Percentiles rank a stretch among this genome's conserved stretches.
Evolutionary conservation across 2,113 vertebrate species (phyloP).

Genomic region (Dunckerocampus dactyliophorus): DNA sequence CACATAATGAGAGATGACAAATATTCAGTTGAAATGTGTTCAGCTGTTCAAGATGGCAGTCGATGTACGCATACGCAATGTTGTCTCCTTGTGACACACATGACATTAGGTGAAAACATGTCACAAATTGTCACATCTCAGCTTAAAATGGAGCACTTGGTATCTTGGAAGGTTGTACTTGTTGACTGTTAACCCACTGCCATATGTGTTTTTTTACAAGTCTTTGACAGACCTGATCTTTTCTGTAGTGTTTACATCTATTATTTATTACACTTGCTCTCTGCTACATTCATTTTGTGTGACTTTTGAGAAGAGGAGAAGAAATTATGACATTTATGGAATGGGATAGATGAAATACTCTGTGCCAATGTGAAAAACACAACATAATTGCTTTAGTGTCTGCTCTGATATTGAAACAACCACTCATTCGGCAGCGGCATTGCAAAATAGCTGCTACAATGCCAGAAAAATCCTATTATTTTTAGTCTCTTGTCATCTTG

Average conservation of each 20-base stretch:
- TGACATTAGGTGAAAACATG: neutral
- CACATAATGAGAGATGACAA: too few species aligned
- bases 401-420: neutral
- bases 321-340: neutral
- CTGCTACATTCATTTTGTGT: neutral
- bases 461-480: neutral
- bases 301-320: neutral
- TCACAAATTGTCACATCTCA: neutral
- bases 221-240: too few species aligned
- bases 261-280: too few species aligned
- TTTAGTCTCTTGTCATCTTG: conserved; percentile 19
- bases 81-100: too few species aligned
- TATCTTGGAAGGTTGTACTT: neutral
- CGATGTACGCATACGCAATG: too few species aligned
- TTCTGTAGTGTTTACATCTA: neutral
- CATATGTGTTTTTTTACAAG: neutral
- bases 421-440: neutral
- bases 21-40: too few species aligned
- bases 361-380: neutral
- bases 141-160: too few species aligned
- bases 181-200: neutral
- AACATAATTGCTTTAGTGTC: neutral
- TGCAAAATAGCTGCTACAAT: neutral
- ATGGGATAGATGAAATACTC: neutral
- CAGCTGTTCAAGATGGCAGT: too few species aligned